Conservation (phyloP, 2,888 invertebrate genomes). For the Notocelia uddmanniana region DNA sequence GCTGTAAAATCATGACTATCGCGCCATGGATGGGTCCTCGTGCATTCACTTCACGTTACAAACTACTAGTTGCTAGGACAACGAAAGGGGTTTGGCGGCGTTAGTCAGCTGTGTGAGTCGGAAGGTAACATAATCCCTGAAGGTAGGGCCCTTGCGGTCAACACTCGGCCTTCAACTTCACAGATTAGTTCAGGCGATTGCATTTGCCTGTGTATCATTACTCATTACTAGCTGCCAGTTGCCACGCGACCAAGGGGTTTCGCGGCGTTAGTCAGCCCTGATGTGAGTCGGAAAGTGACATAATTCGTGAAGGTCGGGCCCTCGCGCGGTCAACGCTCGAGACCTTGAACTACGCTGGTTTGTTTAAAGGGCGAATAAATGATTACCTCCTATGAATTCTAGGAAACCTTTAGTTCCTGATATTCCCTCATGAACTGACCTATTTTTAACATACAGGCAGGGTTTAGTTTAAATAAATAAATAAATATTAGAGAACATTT, state of each 20-base stretch:
- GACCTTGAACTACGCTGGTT: not conserved
- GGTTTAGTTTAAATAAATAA: too few relatives aligned
- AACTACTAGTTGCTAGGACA: not conserved
- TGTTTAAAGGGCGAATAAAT: not conserved
- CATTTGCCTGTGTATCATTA: too few relatives aligned
- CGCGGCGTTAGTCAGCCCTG: slow-evolving; percentile 2
- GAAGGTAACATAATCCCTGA: slow-evolving; percentile 5
- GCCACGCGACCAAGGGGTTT: not conserved
- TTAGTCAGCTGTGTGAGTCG: slow-evolving; percentile 5
- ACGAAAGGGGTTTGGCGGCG: not conserved
- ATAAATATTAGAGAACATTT: too few relatives aligned
- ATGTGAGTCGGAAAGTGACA: slow-evolving; percentile 5
- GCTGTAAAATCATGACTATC: too few relatives aligned
- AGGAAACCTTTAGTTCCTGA: too few relatives aligned
- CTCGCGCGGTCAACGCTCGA: slow-evolving; percentile 5
- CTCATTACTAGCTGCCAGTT: not conserved
- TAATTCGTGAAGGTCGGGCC: slow-evolving; percentile 2
- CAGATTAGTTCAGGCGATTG: not conserved
- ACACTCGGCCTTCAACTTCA: not conserved
- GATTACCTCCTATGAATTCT: too few relatives aligned
- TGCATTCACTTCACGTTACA: too few relatives aligned
- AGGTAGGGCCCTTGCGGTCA: slow-evolving; percentile 8
- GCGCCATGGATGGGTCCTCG: too few relatives aligned
- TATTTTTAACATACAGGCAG: too few relatives aligned
- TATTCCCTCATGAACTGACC: too few relatives aligned